phyloP scores from a whole-genome alignment of 1,140 invertebrate species.

The Drosophila murphyi region DNA sequence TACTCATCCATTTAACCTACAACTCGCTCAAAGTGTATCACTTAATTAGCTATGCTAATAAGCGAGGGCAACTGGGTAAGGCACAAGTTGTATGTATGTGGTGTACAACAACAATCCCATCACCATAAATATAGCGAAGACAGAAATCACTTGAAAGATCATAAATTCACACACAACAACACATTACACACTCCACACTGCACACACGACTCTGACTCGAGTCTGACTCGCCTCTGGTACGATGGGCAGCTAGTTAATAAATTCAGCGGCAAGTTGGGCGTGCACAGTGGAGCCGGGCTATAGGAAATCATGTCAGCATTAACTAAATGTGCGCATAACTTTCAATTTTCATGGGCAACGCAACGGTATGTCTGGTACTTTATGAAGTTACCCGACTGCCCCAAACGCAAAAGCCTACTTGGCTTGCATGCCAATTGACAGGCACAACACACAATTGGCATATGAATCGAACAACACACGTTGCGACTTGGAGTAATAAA shows the following conservation, averaged over 20 bases:
- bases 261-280: conserved; percentile 48
- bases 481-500: conserved; percentile 43
- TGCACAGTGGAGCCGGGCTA: conserved; percentile 36
- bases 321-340: conserved; percentile 65
- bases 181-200: not conserved
- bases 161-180: conserved; percentile 61
- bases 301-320: conserved; percentile 56
- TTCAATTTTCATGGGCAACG: conserved; percentile 74
- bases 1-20: conserved; percentile 21
- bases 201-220: conserved; percentile 9
- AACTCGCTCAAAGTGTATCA: conserved; percentile 55
- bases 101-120: conserved; percentile 34
- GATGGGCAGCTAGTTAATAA: conserved; percentile 61
- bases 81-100: not conserved
- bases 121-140: conserved; percentile 67
- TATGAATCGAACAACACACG: conserved; percentile 63
- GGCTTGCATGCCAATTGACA: conserved; percentile 58
- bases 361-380: conserved; percentile 32
- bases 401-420: conserved; percentile 26
- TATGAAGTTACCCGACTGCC: conserved; percentile 56
- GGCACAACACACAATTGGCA: conserved; percentile 59
- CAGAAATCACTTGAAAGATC: conserved; percentile 43
- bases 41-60: conserved; percentile 77
- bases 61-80: conserved; percentile 17
- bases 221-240: conserved; percentile 7